phyloP scores from a whole-genome alignment of 2,797 vertebrate species.

The Pseudochirops cupreus region DNA sequence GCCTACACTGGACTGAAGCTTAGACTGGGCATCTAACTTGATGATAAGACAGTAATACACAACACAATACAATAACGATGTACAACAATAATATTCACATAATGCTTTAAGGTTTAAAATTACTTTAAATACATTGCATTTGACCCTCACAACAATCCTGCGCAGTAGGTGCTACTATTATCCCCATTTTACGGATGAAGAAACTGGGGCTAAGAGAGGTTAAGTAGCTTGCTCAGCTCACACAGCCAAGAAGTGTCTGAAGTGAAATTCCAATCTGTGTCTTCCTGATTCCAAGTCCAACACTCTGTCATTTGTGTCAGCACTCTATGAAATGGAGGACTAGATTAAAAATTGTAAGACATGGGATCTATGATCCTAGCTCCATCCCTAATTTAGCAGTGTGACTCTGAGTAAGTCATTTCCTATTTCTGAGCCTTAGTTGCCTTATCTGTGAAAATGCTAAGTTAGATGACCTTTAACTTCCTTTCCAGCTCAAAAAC shows the following conservation, averaged over 20 bases:
- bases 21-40: no score
- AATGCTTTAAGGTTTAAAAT: neutral
- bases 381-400: neutral
- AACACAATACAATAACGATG: neutral
- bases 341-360: neutral
- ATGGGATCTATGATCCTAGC: neutral
- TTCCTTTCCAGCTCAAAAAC: neutral
- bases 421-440: neutral
- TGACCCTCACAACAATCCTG: neutral
- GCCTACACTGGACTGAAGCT: no score
- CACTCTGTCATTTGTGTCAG: neutral
- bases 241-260: neutral
- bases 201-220: neutral
- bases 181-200: neutral
- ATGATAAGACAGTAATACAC: neutral
- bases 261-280: neutral
- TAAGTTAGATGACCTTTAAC: neutral
- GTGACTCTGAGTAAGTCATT: neutral
- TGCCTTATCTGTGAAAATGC: neutral
- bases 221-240: neutral
- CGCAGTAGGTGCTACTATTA: neutral
- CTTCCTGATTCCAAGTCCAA: neutral
- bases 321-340: neutral
- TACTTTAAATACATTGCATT: neutral
- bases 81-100: neutral